Percentiles rank a stretch among this genome's conserved stretches.
Evolutionary conservation across 1,140 invertebrate genomes (phyloP).

Genomic region (Caerostris extrusa): DNA sequence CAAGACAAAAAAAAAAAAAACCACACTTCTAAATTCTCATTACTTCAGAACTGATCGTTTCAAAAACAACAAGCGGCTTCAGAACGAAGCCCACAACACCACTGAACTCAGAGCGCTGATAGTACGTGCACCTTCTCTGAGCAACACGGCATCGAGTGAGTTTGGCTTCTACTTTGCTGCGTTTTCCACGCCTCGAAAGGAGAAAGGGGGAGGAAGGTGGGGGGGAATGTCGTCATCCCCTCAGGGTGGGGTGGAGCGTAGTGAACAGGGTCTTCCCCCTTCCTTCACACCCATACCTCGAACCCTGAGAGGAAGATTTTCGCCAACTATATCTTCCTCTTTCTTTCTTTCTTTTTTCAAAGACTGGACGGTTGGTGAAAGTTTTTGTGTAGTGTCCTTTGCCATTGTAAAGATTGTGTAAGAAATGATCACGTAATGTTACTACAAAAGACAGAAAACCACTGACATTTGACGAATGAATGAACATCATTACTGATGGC

Average conservation of each 20-base stretch:
- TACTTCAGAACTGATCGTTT: neutral
- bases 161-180: neutral
- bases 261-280: constrained; percentile 18
- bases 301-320: constrained; percentile 4
- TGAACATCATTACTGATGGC: constrained; percentile 19
- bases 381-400: neutral
- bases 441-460: neutral
- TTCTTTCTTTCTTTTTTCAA: neutral
- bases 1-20: constrained; percentile 22
- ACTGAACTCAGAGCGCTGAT: neutral
- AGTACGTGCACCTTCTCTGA: neutral
- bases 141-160: constrained; percentile 54
- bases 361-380: neutral
- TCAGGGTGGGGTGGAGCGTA: constrained; percentile 62
- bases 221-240: constrained; percentile 54
- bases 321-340: neutral
- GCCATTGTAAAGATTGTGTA: neutral
- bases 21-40: constrained; percentile 51
- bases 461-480: constrained; percentile 27
- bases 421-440: constrained; percentile 3
- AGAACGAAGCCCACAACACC: neutral
- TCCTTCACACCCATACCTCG: neutral
- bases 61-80: constrained; percentile 15
- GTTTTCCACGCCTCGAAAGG: constrained; percentile 63
- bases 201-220: neutral